Evolutionary conservation across 2,888 invertebrate genomes (phyloP), one percentile per base, ranked within the genome.

Genomic region (Amphipyra berbera): DNA sequence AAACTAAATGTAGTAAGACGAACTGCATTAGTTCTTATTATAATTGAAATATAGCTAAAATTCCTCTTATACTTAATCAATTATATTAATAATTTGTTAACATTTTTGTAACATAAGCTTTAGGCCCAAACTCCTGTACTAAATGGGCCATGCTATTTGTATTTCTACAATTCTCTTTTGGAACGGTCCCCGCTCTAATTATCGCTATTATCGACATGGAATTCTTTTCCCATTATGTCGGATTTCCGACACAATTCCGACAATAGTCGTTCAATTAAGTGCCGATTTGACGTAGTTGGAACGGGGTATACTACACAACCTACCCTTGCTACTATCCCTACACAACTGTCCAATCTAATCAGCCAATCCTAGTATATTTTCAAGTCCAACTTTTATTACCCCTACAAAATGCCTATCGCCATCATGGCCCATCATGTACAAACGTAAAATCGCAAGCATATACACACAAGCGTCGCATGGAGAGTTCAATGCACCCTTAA

Each of bases 391-490:
- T 30, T 14, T 6, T 35, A 35, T 2, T 8, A 35, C 5, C 9
- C 7, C 35, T 10, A 37, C 14, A 21, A 41, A 15, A 15, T 38
- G 9, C 14, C 33, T 50, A 53, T 8, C 9, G 7, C 42, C 37
- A 37, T 3, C 49, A 68, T 69, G 57, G 57, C 64, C 75, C 70
- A 63, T 57, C 5, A 33, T 41, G 37, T 50, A 58, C 54, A 58
- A 44, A 35, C 53, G 42, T 21, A 21, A 8, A 12, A 37, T 54
- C 21, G 45, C 37, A 74, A 70, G 40, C 70, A 46, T 61, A 44
- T 37, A 68, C 15, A 68, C 15, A 58, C 10, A 48, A 68, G 62
- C 56, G 21, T 49, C 12, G 53, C 48, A 13, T 6, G 35, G 41
- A 53, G 40, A 57, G 37, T 35, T 42, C 42, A 65, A 41, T 57